Evolutionary conservation across 1,140 invertebrate genomes (phyloP), one percentile per base, ranked within the genome.

Genomic region (Aphelenchoides fujianensis): DNA sequence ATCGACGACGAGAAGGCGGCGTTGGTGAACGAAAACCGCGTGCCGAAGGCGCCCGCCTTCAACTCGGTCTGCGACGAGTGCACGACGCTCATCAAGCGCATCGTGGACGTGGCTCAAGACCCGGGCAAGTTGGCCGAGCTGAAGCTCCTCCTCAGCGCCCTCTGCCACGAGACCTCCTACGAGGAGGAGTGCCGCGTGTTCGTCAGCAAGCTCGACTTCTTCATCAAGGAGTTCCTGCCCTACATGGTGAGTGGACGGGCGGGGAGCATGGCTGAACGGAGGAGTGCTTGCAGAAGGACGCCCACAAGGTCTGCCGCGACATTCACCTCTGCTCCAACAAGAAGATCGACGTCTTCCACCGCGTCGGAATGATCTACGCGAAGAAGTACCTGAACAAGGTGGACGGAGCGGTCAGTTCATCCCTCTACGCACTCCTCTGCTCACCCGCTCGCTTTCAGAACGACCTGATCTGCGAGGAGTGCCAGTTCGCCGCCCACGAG

Each of bases 151-250:
- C 76, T 83, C 31, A 62, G 48, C 9, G 53, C 71, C 35, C 59
- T 81, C 9, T 83, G 82, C 68, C 53, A 78, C n/a, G 77, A 81
- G 63, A 84, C 82, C 68, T 74, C 63, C 23, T 84, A 83, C 34
- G 74, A 66, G 2, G 71, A 77, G 1, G 82, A 83, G 61, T 83
- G 82, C 69, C 68, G 68, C 37, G 30, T 84, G n/a, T 75, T 83
- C 63, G 82, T 83, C 59, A 70, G 54, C 41, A 76, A 79, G 36
- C 37, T 83, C 12, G 82, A 84, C 66, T 59, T 74, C 2, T 74
- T 83, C 70, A 71, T 83, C 37, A 68, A 80, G 2, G 71, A 78
- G 67, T 70, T 83, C 16, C 59, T 81, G 36, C 82, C 82, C 28
- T 83, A 74, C 37, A 55, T 83, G 69, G 81, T 82, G 59, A 37